A percentile compares a stretch with the other conserved stretches of the same genome.
Evolutionary conservation across 37 sponge, comb jelly and placozoan species (phyloP).

Genomic region (Aphrocallistes beatrix): DNA sequence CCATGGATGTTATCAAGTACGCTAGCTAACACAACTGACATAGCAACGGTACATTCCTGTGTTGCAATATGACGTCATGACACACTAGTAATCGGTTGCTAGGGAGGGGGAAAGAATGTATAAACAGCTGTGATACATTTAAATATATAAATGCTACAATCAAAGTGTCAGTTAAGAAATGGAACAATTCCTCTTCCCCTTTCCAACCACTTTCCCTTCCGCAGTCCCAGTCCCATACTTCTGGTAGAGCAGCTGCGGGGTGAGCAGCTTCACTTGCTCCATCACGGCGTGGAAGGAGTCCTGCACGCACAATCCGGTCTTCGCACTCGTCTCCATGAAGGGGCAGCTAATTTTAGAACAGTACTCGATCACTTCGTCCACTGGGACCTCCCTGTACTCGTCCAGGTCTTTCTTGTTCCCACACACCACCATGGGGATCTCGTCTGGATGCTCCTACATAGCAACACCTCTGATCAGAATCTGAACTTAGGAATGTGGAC

Average conservation of each 20-base stretch:
- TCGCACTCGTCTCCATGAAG: conserved; percentile 65
- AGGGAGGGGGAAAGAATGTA: no score
- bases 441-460: conserved; percentile 36
- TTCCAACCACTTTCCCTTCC: background rate
- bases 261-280: conserved; percentile 47
- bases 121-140: no score
- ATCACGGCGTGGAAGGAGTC: conserved; percentile 61
- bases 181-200: background rate
- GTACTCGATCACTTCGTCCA: conserved; percentile 63
- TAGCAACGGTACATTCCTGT: no score
- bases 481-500: no score
- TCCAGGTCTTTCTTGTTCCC: conserved; percentile 86
- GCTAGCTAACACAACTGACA: no score
- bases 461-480: no score
- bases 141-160: no score
- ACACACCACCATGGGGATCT: conserved; percentile 61
- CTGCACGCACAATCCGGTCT: conserved; percentile 70
- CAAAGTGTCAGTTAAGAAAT: no score
- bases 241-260: conserved; percentile 25
- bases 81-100: no score
- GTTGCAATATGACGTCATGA: no score
- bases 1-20: no score
- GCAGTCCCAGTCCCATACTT: background rate
- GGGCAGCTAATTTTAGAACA: conserved; percentile 43
- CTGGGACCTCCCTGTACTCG: conserved; percentile 32